Evolutionary conservation across 2,113 vertebrate genomes (phyloP).

Genomic region (Pycnonotus jocosus): DNA sequence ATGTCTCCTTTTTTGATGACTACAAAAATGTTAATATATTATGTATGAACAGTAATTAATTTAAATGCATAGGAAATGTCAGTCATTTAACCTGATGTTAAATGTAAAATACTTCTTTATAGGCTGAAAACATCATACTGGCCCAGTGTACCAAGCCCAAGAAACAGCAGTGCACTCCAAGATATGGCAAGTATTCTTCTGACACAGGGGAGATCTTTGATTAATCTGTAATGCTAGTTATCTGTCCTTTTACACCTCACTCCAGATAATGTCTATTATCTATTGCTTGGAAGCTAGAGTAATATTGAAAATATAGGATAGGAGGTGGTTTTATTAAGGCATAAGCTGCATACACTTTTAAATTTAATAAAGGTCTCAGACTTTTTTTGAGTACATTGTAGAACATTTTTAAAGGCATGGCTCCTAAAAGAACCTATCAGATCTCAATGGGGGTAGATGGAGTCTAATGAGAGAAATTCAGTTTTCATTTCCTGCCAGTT

Average conservation of each 20-base stretch:
- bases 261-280: background rate
- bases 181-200: conserved; percentile 58
- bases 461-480: background rate
- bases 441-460: background rate
- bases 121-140: conserved; percentile 71
- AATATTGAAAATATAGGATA: background rate
- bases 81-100: background rate
- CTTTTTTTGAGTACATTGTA: background rate
- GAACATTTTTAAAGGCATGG: background rate
- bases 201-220: background rate
- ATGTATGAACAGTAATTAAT: background rate
- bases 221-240: background rate
- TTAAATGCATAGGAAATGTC: background rate
- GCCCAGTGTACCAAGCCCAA: conserved; percentile 77
- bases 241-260: background rate
- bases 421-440: background rate
- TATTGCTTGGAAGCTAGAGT: background rate
- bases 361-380: background rate
- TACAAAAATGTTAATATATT: background rate
- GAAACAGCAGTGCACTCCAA: conserved; percentile 74
- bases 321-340: background rate
- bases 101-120: background rate
- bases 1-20: background rate
- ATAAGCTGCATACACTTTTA: background rate
- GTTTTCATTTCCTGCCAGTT: background rate